Evolutionary conservation across 2,888 invertebrate genomes (phyloP).

Genomic region (Drosophila mercatorum): DNA sequence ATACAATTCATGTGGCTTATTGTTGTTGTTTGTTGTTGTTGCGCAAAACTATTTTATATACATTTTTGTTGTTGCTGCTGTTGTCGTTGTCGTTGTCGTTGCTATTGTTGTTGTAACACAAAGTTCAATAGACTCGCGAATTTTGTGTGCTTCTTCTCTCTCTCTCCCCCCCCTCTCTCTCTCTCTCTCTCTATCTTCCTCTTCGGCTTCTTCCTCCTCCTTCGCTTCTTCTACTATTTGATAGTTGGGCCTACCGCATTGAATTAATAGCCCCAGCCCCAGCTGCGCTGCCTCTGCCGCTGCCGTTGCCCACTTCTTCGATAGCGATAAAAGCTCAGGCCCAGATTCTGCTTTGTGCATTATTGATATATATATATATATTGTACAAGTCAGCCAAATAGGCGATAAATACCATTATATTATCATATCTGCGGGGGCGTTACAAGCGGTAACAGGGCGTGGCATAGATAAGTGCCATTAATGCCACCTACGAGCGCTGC

Average conservation of each 20-base stretch:
- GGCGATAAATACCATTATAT: constrained; percentile 14
- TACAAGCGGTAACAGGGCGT: neutral
- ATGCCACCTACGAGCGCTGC: neutral
- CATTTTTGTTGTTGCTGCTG: constrained; percentile 11
- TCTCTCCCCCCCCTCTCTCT: too few relatives aligned
- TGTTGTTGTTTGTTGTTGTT: constrained; percentile 16
- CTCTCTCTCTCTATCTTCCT: neutral
- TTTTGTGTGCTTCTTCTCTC: constrained; percentile 15
- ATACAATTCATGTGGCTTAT: constrained; percentile 22
- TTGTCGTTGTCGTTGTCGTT: constrained; percentile 14
- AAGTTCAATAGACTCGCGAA: constrained; percentile 80
- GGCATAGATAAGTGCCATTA: neutral
- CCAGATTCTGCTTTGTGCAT: neutral
- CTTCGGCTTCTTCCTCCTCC: neutral
- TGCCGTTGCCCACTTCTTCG: too few relatives aligned
- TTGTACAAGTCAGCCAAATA: neutral
- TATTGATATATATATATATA: constrained; percentile 3
- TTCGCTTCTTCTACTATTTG: constrained; percentile 3
- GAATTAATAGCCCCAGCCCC: constrained; percentile 6
- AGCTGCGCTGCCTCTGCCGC: too few relatives aligned
- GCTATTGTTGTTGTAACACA: constrained; percentile 53
- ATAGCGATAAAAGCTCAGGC: constrained; percentile 7
- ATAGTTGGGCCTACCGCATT: constrained; percentile 30
- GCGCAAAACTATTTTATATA: constrained; percentile 38
- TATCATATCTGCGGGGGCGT: constrained; percentile 6